phyloP scores from a whole-genome alignment of 2,113 vertebrate genomes.

The Channa argus region DNA sequence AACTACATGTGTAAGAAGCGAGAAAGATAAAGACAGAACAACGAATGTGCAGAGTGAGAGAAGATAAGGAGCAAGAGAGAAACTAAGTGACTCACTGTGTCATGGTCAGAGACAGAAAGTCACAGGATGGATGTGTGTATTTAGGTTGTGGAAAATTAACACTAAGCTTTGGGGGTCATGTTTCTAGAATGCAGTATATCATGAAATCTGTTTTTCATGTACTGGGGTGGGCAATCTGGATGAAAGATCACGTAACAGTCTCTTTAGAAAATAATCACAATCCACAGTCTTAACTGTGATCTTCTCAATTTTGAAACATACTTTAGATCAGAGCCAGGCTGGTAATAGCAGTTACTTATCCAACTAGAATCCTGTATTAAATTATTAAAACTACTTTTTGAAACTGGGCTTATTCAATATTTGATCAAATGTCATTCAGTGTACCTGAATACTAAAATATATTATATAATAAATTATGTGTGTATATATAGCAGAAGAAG shows the following conservation, averaged over 20 bases:
- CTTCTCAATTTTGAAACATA: too few species aligned
- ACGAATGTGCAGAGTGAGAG: slow-evolving; percentile 28
- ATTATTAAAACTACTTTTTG: too few species aligned
- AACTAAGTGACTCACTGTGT: neutral
- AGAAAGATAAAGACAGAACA: slow-evolving; percentile 24
- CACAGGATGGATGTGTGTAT: slow-evolving; percentile 20
- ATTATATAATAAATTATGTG: too few species aligned
- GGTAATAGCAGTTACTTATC: too few species aligned
- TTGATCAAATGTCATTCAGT: too few species aligned
- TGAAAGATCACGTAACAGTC: slow-evolving; percentile 26
- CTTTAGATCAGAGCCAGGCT: too few species aligned
- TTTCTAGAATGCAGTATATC: slow-evolving; percentile 44
- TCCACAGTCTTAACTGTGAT: too few species aligned
- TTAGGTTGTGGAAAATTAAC: slow-evolving; percentile 43
- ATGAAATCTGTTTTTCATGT: slow-evolving; percentile 53
- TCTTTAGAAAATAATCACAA: slow-evolving; percentile 10
- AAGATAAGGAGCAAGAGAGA: slow-evolving; percentile 6
- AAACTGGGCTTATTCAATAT: too few species aligned
- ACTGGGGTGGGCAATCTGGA: neutral
- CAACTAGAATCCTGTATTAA: too few species aligned
- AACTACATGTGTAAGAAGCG: neutral
- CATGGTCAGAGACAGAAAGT: slow-evolving; percentile 6
- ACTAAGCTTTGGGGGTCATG: slow-evolving; percentile 39
- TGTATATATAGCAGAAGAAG: too few species aligned
- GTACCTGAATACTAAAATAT: too few species aligned